These are phyloP conservation scores for Actenoides lindsayi DNA, from an alignment of 2,113 vertebrate species.

Conservation along the genomic window DNA sequence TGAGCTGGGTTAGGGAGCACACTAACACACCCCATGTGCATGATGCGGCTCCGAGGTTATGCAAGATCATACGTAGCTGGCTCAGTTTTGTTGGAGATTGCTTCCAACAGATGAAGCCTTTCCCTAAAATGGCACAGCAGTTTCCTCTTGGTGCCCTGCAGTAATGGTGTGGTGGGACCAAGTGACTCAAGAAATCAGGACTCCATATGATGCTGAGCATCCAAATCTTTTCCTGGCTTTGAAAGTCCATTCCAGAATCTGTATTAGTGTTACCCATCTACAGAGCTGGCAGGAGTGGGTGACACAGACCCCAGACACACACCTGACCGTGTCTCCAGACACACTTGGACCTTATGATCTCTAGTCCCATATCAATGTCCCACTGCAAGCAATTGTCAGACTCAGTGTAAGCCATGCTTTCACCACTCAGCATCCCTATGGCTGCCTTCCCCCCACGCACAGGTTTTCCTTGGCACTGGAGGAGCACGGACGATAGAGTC, in stretches of 20 bases:
- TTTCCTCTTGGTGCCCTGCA: background rate
- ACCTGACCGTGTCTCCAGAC: background rate
- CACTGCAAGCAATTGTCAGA: background rate
- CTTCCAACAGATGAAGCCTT: background rate
- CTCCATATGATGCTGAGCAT: background rate
- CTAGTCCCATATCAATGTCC: background rate
- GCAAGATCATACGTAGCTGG: background rate
- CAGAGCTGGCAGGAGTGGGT: background rate
- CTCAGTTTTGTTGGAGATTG: background rate
- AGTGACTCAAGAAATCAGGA: background rate
- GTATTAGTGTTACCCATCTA: background rate
- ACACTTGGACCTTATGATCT: background rate
- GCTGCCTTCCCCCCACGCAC: fast-evolving
- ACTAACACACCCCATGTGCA: background rate
- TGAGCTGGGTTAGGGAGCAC: background rate
- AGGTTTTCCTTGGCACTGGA: background rate
- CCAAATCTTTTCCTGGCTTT: background rate
- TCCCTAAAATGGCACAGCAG: background rate
- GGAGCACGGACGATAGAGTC: background rate
- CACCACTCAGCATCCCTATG: background rate
- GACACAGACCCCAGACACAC: background rate
- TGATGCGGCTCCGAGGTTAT: background rate
- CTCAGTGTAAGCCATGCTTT: background rate
- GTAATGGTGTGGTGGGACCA: background rate
- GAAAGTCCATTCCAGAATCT: background rate